Evolutionary conservation across 2,113 vertebrate genomes (phyloP).

Genomic region (Tupaia tana): DNA sequence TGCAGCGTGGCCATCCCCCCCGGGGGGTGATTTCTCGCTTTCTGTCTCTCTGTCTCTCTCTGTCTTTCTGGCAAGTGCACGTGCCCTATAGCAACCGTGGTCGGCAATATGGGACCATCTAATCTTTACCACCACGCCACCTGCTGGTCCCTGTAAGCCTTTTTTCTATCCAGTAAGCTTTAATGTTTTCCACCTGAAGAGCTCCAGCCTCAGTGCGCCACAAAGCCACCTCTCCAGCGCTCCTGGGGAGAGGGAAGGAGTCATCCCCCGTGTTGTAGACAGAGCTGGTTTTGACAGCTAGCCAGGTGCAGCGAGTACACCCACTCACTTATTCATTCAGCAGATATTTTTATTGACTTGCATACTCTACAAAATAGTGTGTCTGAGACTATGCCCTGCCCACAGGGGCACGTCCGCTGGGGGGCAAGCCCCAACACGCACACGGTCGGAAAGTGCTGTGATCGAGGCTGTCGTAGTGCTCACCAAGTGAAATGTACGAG

Average conservation of each 20-base stretch:
- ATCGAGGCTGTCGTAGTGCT: background rate
- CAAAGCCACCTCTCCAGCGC: too few species aligned
- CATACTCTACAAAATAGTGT: background rate
- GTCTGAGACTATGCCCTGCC: constrained; percentile 59
- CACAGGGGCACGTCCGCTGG: background rate
- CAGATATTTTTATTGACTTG: constrained; percentile 61
- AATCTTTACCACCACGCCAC: too few species aligned
- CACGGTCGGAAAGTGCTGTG: background rate
- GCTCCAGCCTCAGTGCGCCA: background rate
- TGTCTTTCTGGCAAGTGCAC: too few species aligned
- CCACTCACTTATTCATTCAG: constrained; percentile 9
- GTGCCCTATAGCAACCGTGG: too few species aligned
- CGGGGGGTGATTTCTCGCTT: too few species aligned
- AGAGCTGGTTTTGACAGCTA: background rate
- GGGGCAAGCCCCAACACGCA: background rate
- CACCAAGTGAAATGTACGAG: background rate
- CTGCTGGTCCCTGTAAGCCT: background rate
- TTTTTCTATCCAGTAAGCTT: background rate
- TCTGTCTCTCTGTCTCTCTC: too few species aligned
- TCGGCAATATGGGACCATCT: too few species aligned
- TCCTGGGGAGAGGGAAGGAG: background rate
- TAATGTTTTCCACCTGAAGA: background rate
- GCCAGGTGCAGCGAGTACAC: background rate
- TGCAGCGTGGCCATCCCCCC: too few species aligned
- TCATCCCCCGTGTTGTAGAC: background rate